These are phyloP conservation scores for Gortyna flavago DNA, from an alignment of 2,888 invertebrate species.

Conservation along the genomic window DNA sequence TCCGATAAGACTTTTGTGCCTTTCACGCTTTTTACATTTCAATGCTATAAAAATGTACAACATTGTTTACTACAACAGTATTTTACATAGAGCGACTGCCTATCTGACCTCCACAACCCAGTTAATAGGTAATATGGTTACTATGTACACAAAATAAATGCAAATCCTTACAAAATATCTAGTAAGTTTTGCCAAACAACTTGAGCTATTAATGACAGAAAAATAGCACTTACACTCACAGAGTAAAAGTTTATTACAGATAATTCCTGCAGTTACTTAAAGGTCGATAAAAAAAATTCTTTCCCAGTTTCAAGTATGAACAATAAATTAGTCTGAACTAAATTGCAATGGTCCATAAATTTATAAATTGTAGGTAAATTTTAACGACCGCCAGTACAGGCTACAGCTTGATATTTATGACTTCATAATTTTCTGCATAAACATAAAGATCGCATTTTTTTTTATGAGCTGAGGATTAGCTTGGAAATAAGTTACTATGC, in stretches of 20 bases:
- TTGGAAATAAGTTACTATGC: constrained; percentile 6
- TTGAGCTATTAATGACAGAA: neutral
- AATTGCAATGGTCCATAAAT: constrained; percentile 49
- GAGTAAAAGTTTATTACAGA: constrained; percentile 24
- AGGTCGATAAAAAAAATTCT: constrained; percentile 24
- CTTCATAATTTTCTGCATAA: constrained; percentile 40
- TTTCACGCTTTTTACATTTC: neutral
- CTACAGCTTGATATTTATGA: constrained; percentile 27
- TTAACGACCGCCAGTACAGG: constrained; percentile 18
- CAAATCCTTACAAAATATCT: neutral
- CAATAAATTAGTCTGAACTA: constrained; percentile 30
- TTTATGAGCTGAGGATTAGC: constrained; percentile 14
- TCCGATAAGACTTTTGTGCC: neutral
- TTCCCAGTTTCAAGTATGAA: constrained; percentile 20
- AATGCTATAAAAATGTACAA: neutral
- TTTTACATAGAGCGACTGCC: neutral
- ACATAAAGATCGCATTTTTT: neutral
- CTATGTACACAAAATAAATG: neutral
- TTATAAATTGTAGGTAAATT: constrained; percentile 29
- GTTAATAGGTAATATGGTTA: neutral
- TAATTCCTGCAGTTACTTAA: constrained; percentile 34
- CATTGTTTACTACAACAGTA: neutral
- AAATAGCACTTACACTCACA: neutral
- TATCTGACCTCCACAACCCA: neutral
- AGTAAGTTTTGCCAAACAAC: neutral